phyloP scores from a whole-genome alignment of 2,888 invertebrate species.

The Xanthia togata region DNA sequence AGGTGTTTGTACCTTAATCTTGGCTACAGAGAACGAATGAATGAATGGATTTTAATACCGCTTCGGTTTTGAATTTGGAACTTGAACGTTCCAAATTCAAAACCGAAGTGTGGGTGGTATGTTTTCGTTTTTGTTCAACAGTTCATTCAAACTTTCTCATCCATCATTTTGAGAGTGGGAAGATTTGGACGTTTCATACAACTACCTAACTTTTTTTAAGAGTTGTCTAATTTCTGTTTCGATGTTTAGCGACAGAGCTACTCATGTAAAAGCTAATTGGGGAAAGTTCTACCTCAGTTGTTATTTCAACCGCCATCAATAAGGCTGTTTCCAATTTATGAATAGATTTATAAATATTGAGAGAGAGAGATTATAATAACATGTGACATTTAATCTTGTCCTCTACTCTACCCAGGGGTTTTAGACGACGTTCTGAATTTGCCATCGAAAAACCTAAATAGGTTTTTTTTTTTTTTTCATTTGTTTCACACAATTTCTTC shows the following conservation, averaged over 20 bases:
- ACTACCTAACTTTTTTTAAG: not conserved
- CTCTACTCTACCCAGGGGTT: not conserved
- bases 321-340: not conserved
- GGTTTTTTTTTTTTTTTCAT: no score
- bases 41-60: slow-evolving; percentile 34
- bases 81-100: no score
- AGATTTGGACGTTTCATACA: not conserved
- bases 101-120: slow-evolving; percentile 15
- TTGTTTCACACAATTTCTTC: no score
- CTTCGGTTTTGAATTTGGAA: slow-evolving; percentile 26
- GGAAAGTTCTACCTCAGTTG: not conserved
- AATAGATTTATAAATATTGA: not conserved
- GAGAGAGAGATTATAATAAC: not conserved
- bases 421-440: no score
- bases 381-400: not conserved
- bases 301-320: not conserved
- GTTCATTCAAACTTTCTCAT: slow-evolving; percentile 33
- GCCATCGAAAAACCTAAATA: no score
- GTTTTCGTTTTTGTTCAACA: slow-evolving; percentile 26
- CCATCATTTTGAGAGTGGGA: slow-evolving; percentile 35
- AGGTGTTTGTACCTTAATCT: slow-evolving; percentile 39
- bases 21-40: slow-evolving; percentile 15
- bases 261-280: not conserved
- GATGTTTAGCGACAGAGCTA: no score
- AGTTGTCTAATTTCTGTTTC: not conserved